A percentile compares a stretch with the other conserved stretches of the same genome.
phyloP scores from a whole-genome alignment of 2,113 vertebrate genomes.

The Peromyscus californicus region DNA sequence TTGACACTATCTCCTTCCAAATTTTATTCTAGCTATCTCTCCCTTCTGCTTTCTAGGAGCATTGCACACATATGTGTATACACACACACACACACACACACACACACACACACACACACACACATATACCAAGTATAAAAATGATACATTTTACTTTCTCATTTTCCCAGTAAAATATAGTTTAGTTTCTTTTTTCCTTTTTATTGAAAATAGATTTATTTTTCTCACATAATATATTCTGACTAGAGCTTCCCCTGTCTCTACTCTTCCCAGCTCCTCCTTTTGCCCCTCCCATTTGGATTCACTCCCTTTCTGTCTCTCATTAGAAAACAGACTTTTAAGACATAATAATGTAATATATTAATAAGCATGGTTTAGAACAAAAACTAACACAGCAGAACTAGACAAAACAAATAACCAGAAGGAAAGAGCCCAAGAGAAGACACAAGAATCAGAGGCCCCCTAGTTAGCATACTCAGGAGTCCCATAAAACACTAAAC shows the following conservation, averaged over 20 bases:
- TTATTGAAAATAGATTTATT: neutral
- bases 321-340: neutral
- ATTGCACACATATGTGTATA: neutral
- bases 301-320: neutral
- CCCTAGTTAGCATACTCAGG: neutral
- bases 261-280: neutral
- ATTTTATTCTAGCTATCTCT: neutral
- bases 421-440: neutral
- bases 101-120: neutral
- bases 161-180: neutral
- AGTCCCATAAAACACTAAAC: neutral
- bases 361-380: neutral
- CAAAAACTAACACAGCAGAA: neutral
- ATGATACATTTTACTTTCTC: neutral
- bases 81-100: neutral
- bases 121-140: neutral
- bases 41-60: neutral
- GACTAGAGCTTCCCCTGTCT: neutral
- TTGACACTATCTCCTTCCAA: neutral
- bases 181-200: neutral
- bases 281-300: neutral
- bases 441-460: neutral
- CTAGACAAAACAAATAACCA: neutral
- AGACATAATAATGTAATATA: neutral
- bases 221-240: neutral